These are phyloP conservation scores for Xestia sexstrigata DNA, from an alignment of 2,888 invertebrate species.

Conservation along the genomic window DNA sequence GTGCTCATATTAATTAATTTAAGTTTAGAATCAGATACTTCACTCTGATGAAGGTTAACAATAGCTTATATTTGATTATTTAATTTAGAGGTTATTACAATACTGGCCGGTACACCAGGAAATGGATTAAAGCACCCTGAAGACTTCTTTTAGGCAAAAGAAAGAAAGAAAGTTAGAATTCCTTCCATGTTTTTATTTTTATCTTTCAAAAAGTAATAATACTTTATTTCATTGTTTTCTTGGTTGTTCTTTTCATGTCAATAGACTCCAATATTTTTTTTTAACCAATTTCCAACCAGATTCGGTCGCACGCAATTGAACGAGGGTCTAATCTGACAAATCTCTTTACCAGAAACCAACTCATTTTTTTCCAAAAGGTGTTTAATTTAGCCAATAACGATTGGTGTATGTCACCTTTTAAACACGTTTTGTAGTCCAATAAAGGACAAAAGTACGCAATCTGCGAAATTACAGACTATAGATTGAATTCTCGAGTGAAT, in stretches of 20 bases:
- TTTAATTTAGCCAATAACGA: constrained; percentile 5
- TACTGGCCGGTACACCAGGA: neutral
- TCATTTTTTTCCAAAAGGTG: neutral
- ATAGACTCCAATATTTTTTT: neutral
- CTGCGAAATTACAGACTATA: constrained; percentile 48
- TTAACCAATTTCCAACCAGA: neutral
- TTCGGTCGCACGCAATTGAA: neutral
- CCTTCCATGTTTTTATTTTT: neutral
- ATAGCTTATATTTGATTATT: neutral
- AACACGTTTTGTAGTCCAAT: constrained; percentile 8
- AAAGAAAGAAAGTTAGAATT: neutral
- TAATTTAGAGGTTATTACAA: neutral
- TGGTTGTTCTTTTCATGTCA: neutral
- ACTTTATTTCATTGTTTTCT: neutral
- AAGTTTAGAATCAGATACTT: constrained; percentile 39
- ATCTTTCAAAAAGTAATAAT: neutral
- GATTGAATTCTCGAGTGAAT: constrained; percentile 64
- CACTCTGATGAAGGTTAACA: neutral
- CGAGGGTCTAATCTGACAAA: neutral
- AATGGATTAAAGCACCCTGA: neutral
- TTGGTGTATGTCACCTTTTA: neutral
- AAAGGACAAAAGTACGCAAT: constrained; percentile 42
- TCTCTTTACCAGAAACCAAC: neutral
- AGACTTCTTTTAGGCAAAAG: no score
- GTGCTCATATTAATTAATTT: constrained; percentile 48